phyloP scores from a whole-genome alignment of 2,797 vertebrate genomes.

The Onychomys torridus region DNA sequence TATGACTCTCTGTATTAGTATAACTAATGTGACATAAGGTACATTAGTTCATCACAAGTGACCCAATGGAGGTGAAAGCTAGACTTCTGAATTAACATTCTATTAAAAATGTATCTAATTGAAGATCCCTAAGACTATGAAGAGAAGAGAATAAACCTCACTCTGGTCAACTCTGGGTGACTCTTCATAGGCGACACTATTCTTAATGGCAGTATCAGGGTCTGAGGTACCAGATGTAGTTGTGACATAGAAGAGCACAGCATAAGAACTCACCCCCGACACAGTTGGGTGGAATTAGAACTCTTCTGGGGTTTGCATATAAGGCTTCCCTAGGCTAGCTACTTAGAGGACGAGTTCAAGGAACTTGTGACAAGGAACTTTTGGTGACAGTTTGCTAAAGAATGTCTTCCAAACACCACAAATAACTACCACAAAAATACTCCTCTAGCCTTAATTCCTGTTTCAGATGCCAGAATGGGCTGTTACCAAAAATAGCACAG shows the following conservation, averaged over 20 bases:
- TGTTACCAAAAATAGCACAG: too few relatives aligned
- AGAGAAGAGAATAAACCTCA: background rate
- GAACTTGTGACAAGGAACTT: background rate
- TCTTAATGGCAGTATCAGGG: background rate
- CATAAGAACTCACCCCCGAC: background rate
- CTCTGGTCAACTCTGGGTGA: background rate
- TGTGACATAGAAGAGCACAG: background rate
- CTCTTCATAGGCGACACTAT: background rate
- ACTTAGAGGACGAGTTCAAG: background rate
- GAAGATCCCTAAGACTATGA: background rate
- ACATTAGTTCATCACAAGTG: background rate
- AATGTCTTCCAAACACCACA: background rate
- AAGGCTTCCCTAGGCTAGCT: background rate
- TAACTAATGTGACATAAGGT: background rate
- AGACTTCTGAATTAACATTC: background rate
- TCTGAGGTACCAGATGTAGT: background rate
- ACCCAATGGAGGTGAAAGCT: background rate
- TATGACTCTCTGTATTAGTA: background rate
- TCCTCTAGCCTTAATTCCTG: background rate
- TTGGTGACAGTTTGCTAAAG: background rate
- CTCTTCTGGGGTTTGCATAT: background rate
- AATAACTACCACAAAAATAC: background rate
- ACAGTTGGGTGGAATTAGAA: background rate
- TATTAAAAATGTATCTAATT: background rate
- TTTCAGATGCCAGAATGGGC: background rate